Percentiles rank a stretch among this genome's conserved stretches.
Conservation (phyloP, 2,113 vertebrate genomes). For the Oenanthe melanoleuca region DNA sequence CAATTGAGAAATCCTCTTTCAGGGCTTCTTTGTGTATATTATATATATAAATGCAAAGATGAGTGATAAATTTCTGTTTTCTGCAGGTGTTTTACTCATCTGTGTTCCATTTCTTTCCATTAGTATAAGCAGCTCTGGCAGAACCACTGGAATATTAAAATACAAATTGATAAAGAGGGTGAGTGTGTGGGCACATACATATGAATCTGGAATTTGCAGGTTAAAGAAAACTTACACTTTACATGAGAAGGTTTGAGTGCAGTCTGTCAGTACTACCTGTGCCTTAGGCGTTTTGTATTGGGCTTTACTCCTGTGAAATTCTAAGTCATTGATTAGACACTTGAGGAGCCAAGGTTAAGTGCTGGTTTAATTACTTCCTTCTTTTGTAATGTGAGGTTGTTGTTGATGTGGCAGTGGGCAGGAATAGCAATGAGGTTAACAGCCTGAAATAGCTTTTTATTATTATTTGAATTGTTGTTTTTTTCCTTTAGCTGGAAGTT, state of each 20-base stretch:
- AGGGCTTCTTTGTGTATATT: not conserved
- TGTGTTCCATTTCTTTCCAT: not conserved
- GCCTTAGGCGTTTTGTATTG: not conserved
- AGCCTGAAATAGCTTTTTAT: constrained; percentile 33
- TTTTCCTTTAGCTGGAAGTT: constrained; percentile 61
- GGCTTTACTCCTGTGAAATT: not conserved
- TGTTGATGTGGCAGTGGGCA: constrained; percentile 26
- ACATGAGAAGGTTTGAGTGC: not conserved
- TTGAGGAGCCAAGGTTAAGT: not conserved
- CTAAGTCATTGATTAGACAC: not conserved
- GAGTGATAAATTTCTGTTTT: not conserved
- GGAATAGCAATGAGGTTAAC: constrained; percentile 40
- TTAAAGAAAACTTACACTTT: not conserved
- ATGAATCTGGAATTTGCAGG: not conserved
- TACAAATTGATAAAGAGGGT: not conserved
- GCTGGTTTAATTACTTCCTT: constrained; percentile 27
- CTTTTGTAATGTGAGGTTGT: constrained; percentile 18
- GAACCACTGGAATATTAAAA: not conserved
- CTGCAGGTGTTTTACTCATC: not conserved
- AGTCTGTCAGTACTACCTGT: not conserved
- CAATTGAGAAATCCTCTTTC: not conserved
- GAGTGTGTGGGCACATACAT: not conserved
- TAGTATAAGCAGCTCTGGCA: not conserved
- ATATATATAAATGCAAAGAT: not conserved
- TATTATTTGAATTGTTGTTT: not conserved